A percentile compares a stretch with the other conserved stretches of the same genome.
These are phyloP conservation scores for Hofmannophila pseudospretella DNA, from an alignment of 2,888 invertebrate genomes.

Conservation along the genomic window DNA sequence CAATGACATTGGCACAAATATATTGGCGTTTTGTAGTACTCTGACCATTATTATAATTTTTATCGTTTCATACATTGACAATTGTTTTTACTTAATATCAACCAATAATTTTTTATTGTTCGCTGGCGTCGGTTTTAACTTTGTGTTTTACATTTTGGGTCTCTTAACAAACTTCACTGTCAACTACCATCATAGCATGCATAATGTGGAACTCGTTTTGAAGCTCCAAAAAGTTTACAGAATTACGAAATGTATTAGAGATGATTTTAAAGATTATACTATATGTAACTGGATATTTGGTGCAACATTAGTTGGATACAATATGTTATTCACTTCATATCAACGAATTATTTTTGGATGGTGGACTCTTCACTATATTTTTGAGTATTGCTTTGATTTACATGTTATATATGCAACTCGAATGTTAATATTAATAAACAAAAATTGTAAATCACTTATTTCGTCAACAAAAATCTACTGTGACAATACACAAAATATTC, in stretches of 20 bases:
- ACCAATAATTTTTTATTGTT: neutral
- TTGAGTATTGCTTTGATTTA: neutral
- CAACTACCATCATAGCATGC: neutral
- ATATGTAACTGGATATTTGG: neutral
- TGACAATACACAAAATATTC: neutral
- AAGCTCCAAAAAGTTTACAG: neutral
- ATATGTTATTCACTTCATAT: neutral
- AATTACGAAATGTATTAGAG: neutral
- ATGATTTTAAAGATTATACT: neutral
- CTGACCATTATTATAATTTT: neutral
- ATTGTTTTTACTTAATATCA: neutral
- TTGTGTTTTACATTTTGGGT: neutral
- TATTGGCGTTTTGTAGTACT: neutral
- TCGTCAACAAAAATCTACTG: neutral
- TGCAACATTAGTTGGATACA: neutral
- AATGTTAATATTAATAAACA: neutral
- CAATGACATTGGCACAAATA: neutral
- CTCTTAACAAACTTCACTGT: neutral
- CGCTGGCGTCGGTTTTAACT: neutral
- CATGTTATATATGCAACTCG: neutral
- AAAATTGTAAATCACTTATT: neutral
- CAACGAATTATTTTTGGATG: neutral
- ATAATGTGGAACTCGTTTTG: neutral
- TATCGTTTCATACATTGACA: neutral
- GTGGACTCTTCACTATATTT: neutral